Base-by-base conservation (phyloP, 2,113 vertebrate genomes). In the Tachuris rubrigastra region DNA sequence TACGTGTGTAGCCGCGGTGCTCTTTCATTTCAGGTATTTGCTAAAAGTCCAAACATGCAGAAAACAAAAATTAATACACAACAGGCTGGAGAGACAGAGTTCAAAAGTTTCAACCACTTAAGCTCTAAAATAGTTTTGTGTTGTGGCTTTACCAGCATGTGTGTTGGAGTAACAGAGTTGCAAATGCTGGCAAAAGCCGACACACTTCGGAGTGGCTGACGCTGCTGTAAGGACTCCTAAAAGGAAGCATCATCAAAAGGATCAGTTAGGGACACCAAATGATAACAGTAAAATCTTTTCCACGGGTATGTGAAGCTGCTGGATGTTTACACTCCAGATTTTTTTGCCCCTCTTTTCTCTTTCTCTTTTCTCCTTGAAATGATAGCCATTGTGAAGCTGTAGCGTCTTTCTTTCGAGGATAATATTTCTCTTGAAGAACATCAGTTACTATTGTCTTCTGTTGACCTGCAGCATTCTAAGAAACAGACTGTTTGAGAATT, bases 271-370 rank as follows among this genome's bases (percentile, higher is more conserved):
- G 27, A 22, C 50, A 56, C 35, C 30, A 77, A 39, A 52, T 55
- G 11, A 23, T 85, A 77, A 41, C 20, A 39, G 49, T 50, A 41
- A 75, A 56, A 28, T 42, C 14, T 33, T 74, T 78, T 75, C 50
- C 33, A 44, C 6, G 2, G 31, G 14, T 17, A 5, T 33, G 12
- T 46, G 39, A 75, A 53, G 6, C 20, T 78, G 28, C 17, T 86
- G 67, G 22, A 14, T 80, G 16, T 58, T 81, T 67, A 8, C 7
- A 16, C 71, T 96, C 5, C 66, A 63, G 14, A 6, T 84, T 91
- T 62, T 44, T 7, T 87, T 94, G 52, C 18, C 10, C 53, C 37
- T 87, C 77, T 53, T 58, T 96, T 65, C 62, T 49, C 46, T 95
- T 56, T 95, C 46, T 46, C 8, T 88, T 73, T 41, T 84, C 28